Evolutionary conservation across 2,797 vertebrate species (phyloP), one percentile per base, ranked within the genome.

Genomic region (Craterocephalus amniculus): DNA sequence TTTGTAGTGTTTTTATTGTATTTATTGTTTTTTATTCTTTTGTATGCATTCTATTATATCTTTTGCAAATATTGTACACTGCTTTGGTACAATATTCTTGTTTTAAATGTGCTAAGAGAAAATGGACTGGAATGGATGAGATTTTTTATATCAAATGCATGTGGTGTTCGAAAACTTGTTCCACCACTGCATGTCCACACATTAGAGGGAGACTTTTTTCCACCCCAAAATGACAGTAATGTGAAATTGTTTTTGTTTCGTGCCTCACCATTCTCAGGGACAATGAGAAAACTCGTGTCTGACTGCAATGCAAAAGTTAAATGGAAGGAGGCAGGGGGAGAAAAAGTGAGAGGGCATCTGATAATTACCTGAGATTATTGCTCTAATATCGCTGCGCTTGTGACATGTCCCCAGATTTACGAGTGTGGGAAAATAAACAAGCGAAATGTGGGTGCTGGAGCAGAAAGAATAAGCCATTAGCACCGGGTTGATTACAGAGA

Each of bases 351-450:
- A 81, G 87, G 88, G 90, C 85, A 93, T 91, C 89, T 95, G 95
- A 96, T 98, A 98, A 99, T 99, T 98, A 98, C 96, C 96, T 96
- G 95, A 97, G 96, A 99, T 98, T 97, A 99, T 97, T 97, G 94
- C 93, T 94, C 95, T 98, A 98, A 99, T 98, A 97, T 97, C 96
- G 93, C 96, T 92, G 95, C 92, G 95, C 95, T 96, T 96, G 91
- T 96, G 96, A 97, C 96, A 95, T 91, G 94, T 91, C 93, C 92
- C 94, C 95, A 97, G 96, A 98, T 99, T 97, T 98, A 97, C 95
- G 95, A 96, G 95, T 91, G 89, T 95, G 93, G 94, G 95, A 96
- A 98, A 98, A 97, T 97, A 98, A 98, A 97, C 96, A 97, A 97
- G 96, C 97, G 96, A 96, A 98, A 96, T 97, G 97, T 96, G 97